Percentiles rank a stretch among this genome's conserved stretches.
These are phyloP conservation scores for Tyrophagus putrescentiae DNA, from an alignment of 1,140 invertebrate species.

Conservation along the genomic window DNA sequence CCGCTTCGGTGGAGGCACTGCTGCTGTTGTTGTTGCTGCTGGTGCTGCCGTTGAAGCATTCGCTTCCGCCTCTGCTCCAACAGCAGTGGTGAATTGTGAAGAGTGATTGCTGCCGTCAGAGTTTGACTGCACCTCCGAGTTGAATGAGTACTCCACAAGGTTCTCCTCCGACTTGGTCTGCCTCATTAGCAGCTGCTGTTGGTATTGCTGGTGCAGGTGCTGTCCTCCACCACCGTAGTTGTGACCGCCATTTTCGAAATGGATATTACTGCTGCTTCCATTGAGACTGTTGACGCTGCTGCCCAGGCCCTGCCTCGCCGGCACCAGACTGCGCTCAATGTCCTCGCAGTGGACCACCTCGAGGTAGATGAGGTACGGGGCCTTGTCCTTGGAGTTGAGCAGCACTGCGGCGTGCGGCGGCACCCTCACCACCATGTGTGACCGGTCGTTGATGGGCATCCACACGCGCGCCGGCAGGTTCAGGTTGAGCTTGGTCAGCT, in stretches of 20 bases:
- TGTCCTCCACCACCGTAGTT: background rate
- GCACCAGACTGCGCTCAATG: constrained; percentile 57
- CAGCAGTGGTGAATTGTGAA: background rate
- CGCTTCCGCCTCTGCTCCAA: background rate
- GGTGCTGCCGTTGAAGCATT: constrained; percentile 21
- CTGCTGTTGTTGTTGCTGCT: constrained; percentile 23
- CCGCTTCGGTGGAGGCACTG: constrained; percentile 24
- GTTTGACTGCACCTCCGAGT: background rate
- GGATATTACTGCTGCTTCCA: constrained; percentile 10
- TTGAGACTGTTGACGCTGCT: constrained; percentile 4
- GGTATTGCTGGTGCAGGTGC: background rate
- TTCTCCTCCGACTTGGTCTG: constrained; percentile 91
- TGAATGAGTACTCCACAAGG: constrained; percentile 35
- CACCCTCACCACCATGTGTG: constrained; percentile 74
- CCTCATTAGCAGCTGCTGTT: constrained; percentile 39
- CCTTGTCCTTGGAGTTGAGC: constrained; percentile 98
- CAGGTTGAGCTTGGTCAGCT: constrained; percentile 78
- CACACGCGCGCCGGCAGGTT: constrained; percentile 94
- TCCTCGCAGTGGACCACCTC: constrained; percentile 86
- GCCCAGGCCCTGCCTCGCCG: constrained; percentile 41
- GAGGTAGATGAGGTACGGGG: constrained; percentile 93
- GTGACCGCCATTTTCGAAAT: background rate
- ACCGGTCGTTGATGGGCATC: constrained; percentile 61
- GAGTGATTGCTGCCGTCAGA: background rate
- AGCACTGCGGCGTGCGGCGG: constrained; percentile 88